Conservation (phyloP, 2,888 invertebrate genomes). For the Hoplodrina blanda region DNA sequence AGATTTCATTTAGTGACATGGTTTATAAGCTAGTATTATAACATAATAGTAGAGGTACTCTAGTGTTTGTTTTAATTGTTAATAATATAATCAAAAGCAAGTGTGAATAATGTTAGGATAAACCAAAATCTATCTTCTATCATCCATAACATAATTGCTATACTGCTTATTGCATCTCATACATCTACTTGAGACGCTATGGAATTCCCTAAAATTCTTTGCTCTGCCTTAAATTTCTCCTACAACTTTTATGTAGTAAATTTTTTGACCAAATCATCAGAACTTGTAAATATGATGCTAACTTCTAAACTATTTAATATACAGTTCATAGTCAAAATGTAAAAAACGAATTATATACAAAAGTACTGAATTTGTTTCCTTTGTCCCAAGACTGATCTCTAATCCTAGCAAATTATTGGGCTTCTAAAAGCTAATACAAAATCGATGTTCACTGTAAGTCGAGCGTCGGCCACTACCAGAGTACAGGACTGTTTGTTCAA, state of each 20-base stretch:
- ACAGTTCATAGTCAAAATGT: slow-evolving; percentile 69
- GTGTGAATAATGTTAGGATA: slow-evolving; percentile 58
- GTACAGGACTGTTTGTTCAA: slow-evolving; percentile 72
- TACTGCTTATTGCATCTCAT: slow-evolving; percentile 47
- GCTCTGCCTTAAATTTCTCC: slow-evolving; percentile 52
- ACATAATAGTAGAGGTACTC: slow-evolving; percentile 58
- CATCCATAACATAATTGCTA: slow-evolving; percentile 30
- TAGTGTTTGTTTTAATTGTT: slow-evolving; percentile 64
- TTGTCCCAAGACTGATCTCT: slow-evolving; percentile 88
- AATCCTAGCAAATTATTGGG: slow-evolving; percentile 78
- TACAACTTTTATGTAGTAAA: slow-evolving; percentile 42
- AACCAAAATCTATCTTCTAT: slow-evolving; percentile 49
- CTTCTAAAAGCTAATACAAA: slow-evolving; percentile 67
- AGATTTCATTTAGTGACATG: slow-evolving; percentile 57
- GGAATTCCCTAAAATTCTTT: slow-evolving; percentile 79
- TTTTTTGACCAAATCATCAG: slow-evolving; percentile 50
- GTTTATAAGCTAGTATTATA: slow-evolving; percentile 62
- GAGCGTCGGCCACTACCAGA: slow-evolving; percentile 67
- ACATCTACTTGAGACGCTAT: slow-evolving; percentile 49
- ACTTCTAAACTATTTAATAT: slow-evolving; percentile 67
- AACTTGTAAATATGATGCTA: slow-evolving; percentile 66
- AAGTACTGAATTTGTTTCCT: slow-evolving; percentile 81
- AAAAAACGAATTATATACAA: slow-evolving; percentile 69
- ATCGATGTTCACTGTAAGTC: slow-evolving; percentile 63
- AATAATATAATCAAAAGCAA: slow-evolving; percentile 54